These are phyloP conservation scores for Formica exsecta DNA, from an alignment of 1,140 invertebrate species.

Conservation along the genomic window DNA sequence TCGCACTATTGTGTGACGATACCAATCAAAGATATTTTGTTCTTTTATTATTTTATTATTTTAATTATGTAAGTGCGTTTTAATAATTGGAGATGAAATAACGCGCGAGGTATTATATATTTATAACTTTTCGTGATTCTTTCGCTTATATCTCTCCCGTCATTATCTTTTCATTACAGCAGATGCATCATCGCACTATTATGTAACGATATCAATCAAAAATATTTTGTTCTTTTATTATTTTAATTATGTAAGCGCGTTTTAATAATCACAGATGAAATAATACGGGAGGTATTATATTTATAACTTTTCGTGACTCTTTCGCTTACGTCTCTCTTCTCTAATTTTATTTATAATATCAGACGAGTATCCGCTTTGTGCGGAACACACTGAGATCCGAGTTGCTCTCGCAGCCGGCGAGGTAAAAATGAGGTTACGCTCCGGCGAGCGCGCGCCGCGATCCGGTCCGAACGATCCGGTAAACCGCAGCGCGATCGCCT, in stretches of 20 bases:
- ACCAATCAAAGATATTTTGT: neutral
- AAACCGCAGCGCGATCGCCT: slow-evolving; percentile 56
- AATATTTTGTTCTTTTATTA: slow-evolving; percentile 21
- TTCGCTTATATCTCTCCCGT: too few species aligned
- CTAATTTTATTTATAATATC: neutral
- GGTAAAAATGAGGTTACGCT: slow-evolving; percentile 56
- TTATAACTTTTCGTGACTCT: too few species aligned
- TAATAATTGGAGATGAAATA: too few species aligned
- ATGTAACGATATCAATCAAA: neutral
- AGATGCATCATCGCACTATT: slow-evolving; percentile 5
- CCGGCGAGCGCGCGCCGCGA: slow-evolving; percentile 52
- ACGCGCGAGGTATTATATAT: too few species aligned
- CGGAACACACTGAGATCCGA: neutral
- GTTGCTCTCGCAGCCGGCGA: slow-evolving; percentile 15
- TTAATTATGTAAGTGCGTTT: neutral
- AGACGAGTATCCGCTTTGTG: slow-evolving; percentile 7
- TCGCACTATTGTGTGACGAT: slow-evolving; percentile 17
- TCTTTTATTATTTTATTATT: slow-evolving; percentile 21
- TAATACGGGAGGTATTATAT: too few species aligned
- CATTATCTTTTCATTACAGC: too few species aligned
- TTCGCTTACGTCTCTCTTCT: too few species aligned
- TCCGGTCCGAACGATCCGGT: slow-evolving; percentile 52
- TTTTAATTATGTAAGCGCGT: neutral
- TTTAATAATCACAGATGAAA: too few species aligned
- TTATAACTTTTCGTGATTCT: too few species aligned